Base-by-base conservation (phyloP, 2,888 invertebrate species). In the Oxytorus armatus region DNA sequence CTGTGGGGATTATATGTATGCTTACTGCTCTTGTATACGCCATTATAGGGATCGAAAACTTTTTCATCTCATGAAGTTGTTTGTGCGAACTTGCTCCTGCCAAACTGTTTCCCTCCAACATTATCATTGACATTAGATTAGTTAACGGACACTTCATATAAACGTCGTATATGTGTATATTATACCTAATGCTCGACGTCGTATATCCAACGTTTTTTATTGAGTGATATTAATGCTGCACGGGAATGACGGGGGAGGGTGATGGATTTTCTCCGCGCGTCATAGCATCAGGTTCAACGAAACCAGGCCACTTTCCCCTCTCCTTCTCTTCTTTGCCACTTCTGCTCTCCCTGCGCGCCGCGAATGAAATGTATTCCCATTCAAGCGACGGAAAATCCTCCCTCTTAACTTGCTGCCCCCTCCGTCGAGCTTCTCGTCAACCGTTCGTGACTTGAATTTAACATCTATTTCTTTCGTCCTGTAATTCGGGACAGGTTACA, bases 261-360 rank as follows among this genome's bases (percentile, higher is more conserved):
- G n/a, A n/a, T n/a, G n/a, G 25, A 42, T 47, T 55, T 51, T 7
- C 25, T 14, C 18, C 63, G 18, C 51, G 61, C 72, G 72, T 76
- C 72, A 66, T 29, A 63, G 72, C 68, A 49, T 80, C 76, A 83
- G 82, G 83, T 84, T 84, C 83, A 81, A 83, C 77, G 79, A 82
- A 84, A 84, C 84, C 75, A 84, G 83, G 82, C 80, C 84, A 81
- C 68, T 76, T 63, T 76, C 73, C 78, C 76, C 77, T 42, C 79
- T 73, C 61, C 68, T 68, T 61, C 63, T 23, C 53, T 47, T 16
- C 63, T 72, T n/a, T 25, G n/a, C 39, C 42, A 5, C 59, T 36
- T 25, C 29, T 18, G 29, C 10, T 11, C 69, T 18, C 16, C 57
- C 57, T 57, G 16, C 29, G 16, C 29, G n/a, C 61, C 29, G 29